Evolutionary conservation across 2,797 vertebrate genomes (phyloP).

Genomic region (Tarsius wallacei): DNA sequence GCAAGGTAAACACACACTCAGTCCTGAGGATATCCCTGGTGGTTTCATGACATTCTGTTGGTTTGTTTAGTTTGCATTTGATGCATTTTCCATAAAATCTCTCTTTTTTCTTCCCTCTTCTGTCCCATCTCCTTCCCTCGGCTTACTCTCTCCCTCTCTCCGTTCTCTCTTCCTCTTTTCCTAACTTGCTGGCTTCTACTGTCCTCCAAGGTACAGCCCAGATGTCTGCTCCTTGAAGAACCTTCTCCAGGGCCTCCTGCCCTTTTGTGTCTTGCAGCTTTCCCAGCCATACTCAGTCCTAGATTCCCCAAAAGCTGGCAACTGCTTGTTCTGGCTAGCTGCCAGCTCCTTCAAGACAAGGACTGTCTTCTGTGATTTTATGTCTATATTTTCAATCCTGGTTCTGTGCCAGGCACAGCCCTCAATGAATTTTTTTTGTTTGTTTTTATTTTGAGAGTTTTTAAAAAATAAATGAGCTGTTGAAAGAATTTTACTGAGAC

Average conservation of each 20-base stretch:
- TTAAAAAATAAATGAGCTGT: background rate
- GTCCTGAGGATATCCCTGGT: background rate
- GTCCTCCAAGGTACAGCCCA: fast-evolving
- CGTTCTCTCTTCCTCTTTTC: background rate
- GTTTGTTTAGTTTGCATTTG: background rate
- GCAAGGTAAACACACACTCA: background rate
- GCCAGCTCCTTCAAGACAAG: background rate
- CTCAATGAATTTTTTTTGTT: background rate
- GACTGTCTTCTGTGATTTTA: background rate
- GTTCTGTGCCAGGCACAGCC: background rate
- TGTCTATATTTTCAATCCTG: background rate
- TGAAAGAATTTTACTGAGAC: background rate
- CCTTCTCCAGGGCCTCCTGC: background rate
- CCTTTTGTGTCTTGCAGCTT: background rate
- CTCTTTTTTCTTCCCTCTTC: background rate
- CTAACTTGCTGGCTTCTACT: background rate
- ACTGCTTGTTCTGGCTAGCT: background rate
- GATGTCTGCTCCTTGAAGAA: background rate
- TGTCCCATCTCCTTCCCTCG: background rate
- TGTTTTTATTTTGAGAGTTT: background rate
- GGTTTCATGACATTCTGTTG: background rate
- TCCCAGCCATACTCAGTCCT: background rate
- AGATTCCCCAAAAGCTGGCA: background rate
- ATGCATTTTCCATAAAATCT: background rate
- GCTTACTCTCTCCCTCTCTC: too few species aligned